These are phyloP conservation scores for Phaethornis superciliosus DNA, from an alignment of 2,113 vertebrate genomes.

Conservation along the genomic window DNA sequence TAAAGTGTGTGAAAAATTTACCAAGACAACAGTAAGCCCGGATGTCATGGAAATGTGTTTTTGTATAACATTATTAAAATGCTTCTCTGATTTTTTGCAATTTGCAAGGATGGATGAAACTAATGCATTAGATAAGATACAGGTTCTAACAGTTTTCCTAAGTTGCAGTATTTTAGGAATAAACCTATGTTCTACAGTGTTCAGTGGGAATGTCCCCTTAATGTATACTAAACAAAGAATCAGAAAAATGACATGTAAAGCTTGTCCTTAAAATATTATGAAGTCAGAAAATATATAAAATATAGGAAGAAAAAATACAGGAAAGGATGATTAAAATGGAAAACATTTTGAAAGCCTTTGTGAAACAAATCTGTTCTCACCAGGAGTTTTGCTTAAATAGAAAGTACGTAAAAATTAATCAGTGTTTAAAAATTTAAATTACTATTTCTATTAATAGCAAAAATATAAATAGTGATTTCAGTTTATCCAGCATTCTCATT, in stretches of 20 bases:
- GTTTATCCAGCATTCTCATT: background rate
- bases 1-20: background rate
- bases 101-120: background rate
- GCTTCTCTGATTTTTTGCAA: background rate
- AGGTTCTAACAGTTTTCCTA: background rate
- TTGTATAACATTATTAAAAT: background rate
- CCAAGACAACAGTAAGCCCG: background rate
- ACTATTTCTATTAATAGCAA: background rate
- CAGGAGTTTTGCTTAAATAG: background rate
- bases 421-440: background rate
- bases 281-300: background rate
- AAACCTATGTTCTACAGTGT: background rate
- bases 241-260: background rate
- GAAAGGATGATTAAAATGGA: background rate
- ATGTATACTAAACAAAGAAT: background rate
- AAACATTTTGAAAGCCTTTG: background rate
- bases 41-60: background rate
- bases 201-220: background rate
- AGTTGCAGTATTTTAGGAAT: background rate
- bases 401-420: background rate
- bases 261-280: background rate
- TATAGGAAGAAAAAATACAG: background rate
- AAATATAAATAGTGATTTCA: background rate
- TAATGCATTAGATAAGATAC: background rate
- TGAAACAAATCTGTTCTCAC: background rate